phyloP scores from a whole-genome alignment of 2,797 vertebrate species.

The Saxicola maurus region DNA sequence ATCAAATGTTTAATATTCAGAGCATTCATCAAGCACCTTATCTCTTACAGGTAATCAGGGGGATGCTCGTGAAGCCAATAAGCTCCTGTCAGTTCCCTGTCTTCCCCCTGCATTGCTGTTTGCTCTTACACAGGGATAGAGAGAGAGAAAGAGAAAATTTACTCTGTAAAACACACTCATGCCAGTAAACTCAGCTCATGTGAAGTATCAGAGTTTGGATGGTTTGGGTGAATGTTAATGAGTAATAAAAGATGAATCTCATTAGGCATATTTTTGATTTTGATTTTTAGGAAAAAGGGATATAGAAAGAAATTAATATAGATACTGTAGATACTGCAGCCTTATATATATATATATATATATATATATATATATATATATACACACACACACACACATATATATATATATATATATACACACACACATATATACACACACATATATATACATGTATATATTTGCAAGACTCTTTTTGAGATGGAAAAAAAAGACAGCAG shows the following conservation, averaged over 20 bases:
- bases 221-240: neutral
- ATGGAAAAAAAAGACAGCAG: neutral
- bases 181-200: neutral
- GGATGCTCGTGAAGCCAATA: neutral
- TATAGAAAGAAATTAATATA: neutral
- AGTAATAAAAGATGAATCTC: neutral
- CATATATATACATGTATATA: too few relatives aligned
- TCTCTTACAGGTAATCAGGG: neutral
- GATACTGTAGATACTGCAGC: neutral
- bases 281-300: neutral
- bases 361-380: too few relatives aligned
- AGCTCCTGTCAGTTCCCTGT: neutral
- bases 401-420: too few relatives aligned
- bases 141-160: neutral
- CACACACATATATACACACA: too few relatives aligned
- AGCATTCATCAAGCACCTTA: neutral
- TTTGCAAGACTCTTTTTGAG: neutral
- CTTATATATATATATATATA: neutral
- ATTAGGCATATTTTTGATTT: neutral
- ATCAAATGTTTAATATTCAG: neutral
- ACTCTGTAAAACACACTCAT: neutral
- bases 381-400: too few relatives aligned
- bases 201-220: neutral
- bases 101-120: neutral
- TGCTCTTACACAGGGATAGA: neutral